A percentile compares a stretch with the other conserved stretches of the same genome.
Conservation (phyloP, 2,113 vertebrate genomes). For the Bucco capensis region DNA sequence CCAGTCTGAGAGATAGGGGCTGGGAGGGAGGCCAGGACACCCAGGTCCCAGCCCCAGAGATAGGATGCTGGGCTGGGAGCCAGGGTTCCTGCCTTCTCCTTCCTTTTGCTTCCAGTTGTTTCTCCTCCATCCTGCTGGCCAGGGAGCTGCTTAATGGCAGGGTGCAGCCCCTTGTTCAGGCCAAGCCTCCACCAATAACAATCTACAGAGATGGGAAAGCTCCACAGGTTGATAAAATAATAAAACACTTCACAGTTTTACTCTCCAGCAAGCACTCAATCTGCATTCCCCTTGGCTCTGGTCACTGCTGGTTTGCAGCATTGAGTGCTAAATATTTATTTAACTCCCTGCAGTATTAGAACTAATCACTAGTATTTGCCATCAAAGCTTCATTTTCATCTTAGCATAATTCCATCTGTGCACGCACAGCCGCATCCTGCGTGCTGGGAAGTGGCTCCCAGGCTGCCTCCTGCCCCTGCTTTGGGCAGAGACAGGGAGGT, state of each 20-base stretch:
- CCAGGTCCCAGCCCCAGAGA: neutral
- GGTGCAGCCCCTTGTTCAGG: neutral
- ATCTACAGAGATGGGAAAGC: neutral
- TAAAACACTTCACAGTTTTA: neutral
- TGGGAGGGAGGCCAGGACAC: constrained; percentile 37
- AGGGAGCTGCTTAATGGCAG: neutral
- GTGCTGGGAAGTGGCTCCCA: neutral
- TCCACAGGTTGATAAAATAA: neutral
- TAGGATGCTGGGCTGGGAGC: neutral
- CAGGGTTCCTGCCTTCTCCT: neutral
- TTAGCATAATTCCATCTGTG: constrained; percentile 56
- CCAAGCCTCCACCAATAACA: neutral
- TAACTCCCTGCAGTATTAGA: constrained; percentile 55
- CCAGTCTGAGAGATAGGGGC: constrained; percentile 12
- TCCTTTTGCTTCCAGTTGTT: neutral
- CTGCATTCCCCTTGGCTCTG: neutral
- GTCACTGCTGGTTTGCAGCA: neutral
- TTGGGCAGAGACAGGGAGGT: rapidly evolving
- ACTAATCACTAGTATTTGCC: constrained; percentile 64
- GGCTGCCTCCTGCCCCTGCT: rapidly evolving
- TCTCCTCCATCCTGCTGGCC: neutral
- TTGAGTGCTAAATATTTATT: constrained; percentile 39
- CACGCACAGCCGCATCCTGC: constrained; percentile 22
- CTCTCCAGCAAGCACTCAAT: neutral
- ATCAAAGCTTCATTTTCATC: constrained; percentile 66